A percentile compares a stretch with the other conserved stretches of the same genome.
Conservation (phyloP, 2,113 vertebrate species). For the Geococcyx californianus region DNA sequence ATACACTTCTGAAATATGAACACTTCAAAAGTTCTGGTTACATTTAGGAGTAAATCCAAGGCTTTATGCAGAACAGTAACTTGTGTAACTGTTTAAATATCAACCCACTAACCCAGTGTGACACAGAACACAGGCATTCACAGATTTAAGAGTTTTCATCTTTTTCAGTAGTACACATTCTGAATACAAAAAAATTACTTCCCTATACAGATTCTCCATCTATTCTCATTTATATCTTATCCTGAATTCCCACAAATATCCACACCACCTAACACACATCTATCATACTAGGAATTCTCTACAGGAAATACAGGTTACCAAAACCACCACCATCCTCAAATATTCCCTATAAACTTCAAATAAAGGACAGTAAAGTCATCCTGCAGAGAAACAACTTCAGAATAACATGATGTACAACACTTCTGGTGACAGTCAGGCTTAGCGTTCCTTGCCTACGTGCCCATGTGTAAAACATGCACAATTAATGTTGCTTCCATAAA, state of each 20-base stretch:
- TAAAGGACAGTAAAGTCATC: background rate
- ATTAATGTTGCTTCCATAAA: background rate
- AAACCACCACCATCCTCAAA: background rate
- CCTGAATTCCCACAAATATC: background rate
- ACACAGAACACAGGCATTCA: background rate
- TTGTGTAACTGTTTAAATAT: background rate
- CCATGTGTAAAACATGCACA: rapidly evolving
- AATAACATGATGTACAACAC: background rate
- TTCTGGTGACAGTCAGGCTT: background rate
- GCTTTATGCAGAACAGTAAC: background rate
- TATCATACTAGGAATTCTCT: background rate
- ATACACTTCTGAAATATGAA: background rate
- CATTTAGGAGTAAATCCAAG: background rate
- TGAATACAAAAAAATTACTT: background rate
- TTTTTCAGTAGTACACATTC: background rate
- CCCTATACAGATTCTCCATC: background rate
- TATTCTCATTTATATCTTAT: background rate
- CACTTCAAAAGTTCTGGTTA: constrained; percentile 37
- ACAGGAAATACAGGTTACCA: background rate
- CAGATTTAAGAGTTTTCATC: background rate
- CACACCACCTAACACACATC: background rate
- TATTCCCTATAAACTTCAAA: background rate
- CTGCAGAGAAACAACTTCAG: background rate
- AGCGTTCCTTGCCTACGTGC: background rate
- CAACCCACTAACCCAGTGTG: background rate